phyloP scores from a whole-genome alignment of 2,113 vertebrate species.

The Odocoileus hemionus region DNA sequence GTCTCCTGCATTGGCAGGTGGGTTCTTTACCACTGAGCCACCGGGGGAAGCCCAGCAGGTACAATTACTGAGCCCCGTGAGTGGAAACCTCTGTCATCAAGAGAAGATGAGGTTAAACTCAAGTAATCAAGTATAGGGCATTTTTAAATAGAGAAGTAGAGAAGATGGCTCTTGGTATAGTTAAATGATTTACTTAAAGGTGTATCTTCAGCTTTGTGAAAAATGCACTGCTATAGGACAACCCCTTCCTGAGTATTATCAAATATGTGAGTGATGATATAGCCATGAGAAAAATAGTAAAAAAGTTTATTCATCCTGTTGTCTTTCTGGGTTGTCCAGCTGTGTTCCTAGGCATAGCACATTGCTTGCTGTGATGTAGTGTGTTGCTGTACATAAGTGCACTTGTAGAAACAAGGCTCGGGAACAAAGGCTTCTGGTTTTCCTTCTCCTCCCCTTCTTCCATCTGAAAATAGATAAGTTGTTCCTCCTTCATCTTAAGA shows the following conservation, averaged over 20 bases:
- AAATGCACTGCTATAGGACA: neutral
- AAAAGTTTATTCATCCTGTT: neutral
- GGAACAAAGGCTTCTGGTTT: neutral
- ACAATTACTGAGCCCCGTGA: fast-evolving
- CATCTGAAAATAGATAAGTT: neutral
- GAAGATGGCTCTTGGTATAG: neutral
- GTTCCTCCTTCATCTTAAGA: neutral
- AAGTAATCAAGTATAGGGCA: neutral
- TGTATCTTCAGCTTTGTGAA: neutral
- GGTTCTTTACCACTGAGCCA: neutral
- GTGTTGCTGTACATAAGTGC: fast-evolving
- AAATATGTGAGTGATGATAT: neutral
- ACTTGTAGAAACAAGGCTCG: neutral
- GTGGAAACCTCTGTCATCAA: neutral
- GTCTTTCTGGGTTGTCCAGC: neutral
- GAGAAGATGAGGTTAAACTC: neutral
- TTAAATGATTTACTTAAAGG: neutral
- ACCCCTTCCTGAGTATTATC: neutral
- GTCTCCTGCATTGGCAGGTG: neutral
- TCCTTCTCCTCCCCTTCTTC: neutral
- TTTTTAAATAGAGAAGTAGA: neutral
- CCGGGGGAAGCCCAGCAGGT: neutral
- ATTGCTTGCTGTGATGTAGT: fast-evolving
- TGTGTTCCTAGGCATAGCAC: neutral
- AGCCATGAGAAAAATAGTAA: neutral